A percentile compares a stretch with the other conserved stretches of the same genome.
Evolutionary conservation across 1,140 invertebrate species (phyloP).

Genomic region (Ganaspis sp.): DNA sequence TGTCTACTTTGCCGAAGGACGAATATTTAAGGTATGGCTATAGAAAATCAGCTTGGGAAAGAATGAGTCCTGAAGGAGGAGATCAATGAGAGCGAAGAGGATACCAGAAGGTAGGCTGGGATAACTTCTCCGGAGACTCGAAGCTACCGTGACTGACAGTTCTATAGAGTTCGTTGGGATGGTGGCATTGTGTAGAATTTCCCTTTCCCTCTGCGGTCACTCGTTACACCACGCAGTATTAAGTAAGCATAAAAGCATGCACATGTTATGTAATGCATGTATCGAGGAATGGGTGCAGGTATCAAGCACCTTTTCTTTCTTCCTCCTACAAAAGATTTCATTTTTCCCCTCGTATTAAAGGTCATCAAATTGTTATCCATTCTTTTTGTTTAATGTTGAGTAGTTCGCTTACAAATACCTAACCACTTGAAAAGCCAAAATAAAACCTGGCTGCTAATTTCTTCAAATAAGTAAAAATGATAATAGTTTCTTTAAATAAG

Average conservation of each 20-base stretch:
- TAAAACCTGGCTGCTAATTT: too few relatives aligned
- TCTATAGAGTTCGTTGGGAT: slow-evolving; percentile 71
- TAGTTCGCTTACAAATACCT: too few relatives aligned
- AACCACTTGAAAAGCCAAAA: too few relatives aligned
- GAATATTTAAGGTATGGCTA: slow-evolving; percentile 55
- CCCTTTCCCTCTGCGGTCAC: slow-evolving; percentile 52
- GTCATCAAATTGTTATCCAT: too few relatives aligned
- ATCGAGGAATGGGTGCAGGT: slow-evolving; percentile 55
- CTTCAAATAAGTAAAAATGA: too few relatives aligned
- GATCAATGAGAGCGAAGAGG: slow-evolving; percentile 44
- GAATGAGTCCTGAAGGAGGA: slow-evolving; percentile 54
- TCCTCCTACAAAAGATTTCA: not conserved
- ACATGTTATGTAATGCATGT: slow-evolving; percentile 43
- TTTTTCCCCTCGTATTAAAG: too few relatives aligned
- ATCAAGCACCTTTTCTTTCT: slow-evolving; percentile 22
- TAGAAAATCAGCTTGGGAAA: slow-evolving; percentile 60
- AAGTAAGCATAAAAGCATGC: slow-evolving; percentile 27
- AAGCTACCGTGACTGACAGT: slow-evolving; percentile 68
- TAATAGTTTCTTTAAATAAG: too few relatives aligned
- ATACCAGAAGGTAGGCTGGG: slow-evolving; percentile 45
- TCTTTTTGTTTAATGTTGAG: too few relatives aligned
- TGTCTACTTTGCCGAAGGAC: not conserved
- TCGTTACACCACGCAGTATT: slow-evolving; percentile 37
- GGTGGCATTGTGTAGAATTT: slow-evolving; percentile 69
- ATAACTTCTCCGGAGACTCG: slow-evolving; percentile 59